A percentile compares a stretch with the other conserved stretches of the same genome.
phyloP scores from a whole-genome alignment of 2,888 invertebrate genomes.

The Rotaria magnacalcarata region DNA sequence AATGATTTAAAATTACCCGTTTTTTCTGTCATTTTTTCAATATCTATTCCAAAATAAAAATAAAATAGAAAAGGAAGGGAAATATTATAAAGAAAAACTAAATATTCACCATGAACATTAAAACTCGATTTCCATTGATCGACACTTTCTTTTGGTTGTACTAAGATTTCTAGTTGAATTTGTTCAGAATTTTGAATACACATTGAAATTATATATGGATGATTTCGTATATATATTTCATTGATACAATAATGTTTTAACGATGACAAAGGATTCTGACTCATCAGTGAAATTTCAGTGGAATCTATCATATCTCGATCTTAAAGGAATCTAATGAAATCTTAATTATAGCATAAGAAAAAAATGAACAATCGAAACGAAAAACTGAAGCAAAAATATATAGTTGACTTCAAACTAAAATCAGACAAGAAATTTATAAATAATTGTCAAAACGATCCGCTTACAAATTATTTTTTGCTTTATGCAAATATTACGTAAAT shows the following conservation, averaged over 20 bases:
- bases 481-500: background rate
- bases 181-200: background rate
- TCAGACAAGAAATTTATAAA: too few relatives aligned
- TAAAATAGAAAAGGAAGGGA: background rate
- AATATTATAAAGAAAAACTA: too few relatives aligned
- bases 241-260: background rate
- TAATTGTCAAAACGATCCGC: too few relatives aligned
- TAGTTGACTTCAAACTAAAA: too few relatives aligned
- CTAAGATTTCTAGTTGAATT: conserved; percentile 47
- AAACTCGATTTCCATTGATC: conserved; percentile 57
- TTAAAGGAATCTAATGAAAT: too few relatives aligned
- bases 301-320: background rate
- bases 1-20: conserved; percentile 60
- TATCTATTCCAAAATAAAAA: conserved; percentile 50
- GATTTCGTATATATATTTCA: background rate
- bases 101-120: conserved; percentile 55
- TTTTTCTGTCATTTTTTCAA: conserved; percentile 58
- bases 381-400: too few relatives aligned
- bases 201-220: background rate
- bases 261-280: too few relatives aligned
- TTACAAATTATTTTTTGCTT: too few relatives aligned
- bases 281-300: background rate
- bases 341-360: too few relatives aligned
- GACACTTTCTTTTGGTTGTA: conserved; percentile 55
- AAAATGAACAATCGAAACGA: too few relatives aligned